Percentiles rank a stretch among this genome's conserved stretches.
Conservation (phyloP, 2,888 invertebrate species). For the Sarcophaga subvicina region DNA sequence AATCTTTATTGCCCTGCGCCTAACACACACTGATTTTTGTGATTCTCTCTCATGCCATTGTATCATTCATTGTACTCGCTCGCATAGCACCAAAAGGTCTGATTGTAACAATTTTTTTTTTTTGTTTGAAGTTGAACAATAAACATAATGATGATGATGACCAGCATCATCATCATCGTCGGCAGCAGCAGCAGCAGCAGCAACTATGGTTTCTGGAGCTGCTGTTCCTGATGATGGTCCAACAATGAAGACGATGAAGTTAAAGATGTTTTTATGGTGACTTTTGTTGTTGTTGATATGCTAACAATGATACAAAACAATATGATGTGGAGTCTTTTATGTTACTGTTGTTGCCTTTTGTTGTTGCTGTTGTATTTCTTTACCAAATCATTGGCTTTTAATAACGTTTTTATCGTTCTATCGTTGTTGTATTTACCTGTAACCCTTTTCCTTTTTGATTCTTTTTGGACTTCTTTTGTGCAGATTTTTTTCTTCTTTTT, state of each 20-base stretch:
- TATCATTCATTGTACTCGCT: conserved; percentile 18
- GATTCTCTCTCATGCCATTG: neutral
- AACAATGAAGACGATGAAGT: conserved; percentile 74
- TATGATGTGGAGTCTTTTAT: conserved; percentile 43
- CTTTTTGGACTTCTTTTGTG: conserved; percentile 63
- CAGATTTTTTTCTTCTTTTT: conserved; percentile 62
- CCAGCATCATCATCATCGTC: conserved; percentile 50
- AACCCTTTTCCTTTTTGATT: conserved; percentile 50
- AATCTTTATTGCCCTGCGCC: conserved; percentile 68
- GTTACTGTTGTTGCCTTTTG: conserved; percentile 23
- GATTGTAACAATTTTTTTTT: neutral
- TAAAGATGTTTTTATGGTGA: conserved; percentile 54
- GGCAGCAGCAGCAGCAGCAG: conserved; percentile 32
- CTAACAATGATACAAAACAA: conserved; percentile 69
- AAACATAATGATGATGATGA: conserved; percentile 24
- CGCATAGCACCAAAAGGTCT: conserved; percentile 24
- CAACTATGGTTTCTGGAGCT: neutral
- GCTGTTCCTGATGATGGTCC: neutral
- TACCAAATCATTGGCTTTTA: conserved; percentile 60
- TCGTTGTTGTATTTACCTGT: conserved; percentile 51
- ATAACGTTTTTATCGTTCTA: conserved; percentile 43
- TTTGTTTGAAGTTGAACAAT: neutral
- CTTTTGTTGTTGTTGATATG: conserved; percentile 66
- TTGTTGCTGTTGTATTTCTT: conserved; percentile 36
- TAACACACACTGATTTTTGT: conserved; percentile 61